Base-by-base conservation (phyloP, 2,797 vertebrate genomes). In the Lagorchestes hirsutus region DNA sequence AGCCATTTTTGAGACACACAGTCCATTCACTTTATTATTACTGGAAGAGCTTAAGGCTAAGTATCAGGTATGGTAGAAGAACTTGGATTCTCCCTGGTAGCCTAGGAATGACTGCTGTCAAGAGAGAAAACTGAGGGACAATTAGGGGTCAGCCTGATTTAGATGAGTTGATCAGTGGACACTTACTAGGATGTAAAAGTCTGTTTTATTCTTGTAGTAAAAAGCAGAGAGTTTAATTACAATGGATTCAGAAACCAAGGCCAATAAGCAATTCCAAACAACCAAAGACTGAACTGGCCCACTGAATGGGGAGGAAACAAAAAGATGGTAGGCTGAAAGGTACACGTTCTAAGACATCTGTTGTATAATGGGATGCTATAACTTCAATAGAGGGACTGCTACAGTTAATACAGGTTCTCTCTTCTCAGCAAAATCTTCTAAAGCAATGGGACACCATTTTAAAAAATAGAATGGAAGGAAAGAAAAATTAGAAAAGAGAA, bases 191-290 rank as follows among this genome's bases (percentile, higher is more conserved):
- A 59, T 10, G 29, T 31, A 40, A 91, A 22, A 67, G 24, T 95
- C 92, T 96, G 52, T n/a, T 52, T 92, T 50, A 8, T 29, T 92
- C 46, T 55, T 96, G 54, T 18, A 93, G 54, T 93, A 57, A 87
- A 74, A 96, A 93, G 52, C 31, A 92, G 40, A 90, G 55, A 58
- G 50, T 12, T 91, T 67, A 92, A 96, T 90, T 90, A 13, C 54
- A 29, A 54, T 54, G 90, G 31, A 90, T 90, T 54, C 31, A 46
- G 31, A 90, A 14, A 34, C 24, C 31, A 92, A 56, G 27, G 67
- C 67, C 46, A 54, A 91, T 93, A 92, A n/a, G 46, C 28, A 59
- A 55, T 57, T 94, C 55, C 9, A 16, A 1, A 91, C 74, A 24
- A 82, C 40, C 40, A 27, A 82, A 16, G 22, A 11, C 74, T 82